A percentile compares a stretch with the other conserved stretches of the same genome.
Conservation (phyloP, 1,140 invertebrate genomes). For the Solenopsis fugax region DNA sequence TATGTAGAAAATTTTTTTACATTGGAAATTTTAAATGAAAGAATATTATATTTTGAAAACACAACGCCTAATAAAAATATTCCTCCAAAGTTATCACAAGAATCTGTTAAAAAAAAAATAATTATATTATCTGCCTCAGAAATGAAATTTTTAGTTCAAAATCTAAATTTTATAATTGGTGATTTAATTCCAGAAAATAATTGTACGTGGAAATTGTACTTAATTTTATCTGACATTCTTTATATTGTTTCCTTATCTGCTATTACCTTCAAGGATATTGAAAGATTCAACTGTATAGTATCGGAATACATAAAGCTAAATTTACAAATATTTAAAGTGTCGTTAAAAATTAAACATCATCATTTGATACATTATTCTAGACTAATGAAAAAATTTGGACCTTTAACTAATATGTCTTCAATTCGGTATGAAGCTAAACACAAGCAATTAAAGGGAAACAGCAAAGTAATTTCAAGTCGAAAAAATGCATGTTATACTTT, state of each 20-base stretch:
- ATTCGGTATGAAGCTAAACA: too few species aligned
- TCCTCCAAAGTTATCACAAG: background rate
- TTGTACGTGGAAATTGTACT: background rate
- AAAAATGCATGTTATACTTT: too few species aligned
- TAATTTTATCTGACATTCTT: background rate
- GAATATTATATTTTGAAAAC: background rate
- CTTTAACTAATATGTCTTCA: too few species aligned
- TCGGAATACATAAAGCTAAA: background rate
- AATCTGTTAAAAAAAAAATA: background rate
- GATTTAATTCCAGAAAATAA: constrained; percentile 8
- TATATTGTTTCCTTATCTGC: background rate
- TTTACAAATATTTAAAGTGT: too few species aligned
- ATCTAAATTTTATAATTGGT: background rate
- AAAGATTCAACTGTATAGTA: background rate
- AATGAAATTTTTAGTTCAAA: constrained; percentile 13
- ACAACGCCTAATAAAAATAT: background rate
- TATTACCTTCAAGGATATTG: background rate
- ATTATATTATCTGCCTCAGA: constrained; percentile 10
- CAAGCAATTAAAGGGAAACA: too few species aligned
- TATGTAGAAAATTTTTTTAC: background rate
- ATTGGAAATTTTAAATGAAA: background rate
- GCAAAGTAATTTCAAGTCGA: too few species aligned
- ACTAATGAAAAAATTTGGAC: too few species aligned
- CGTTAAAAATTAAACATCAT: too few species aligned
- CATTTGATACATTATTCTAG: too few species aligned